Evolutionary conservation across 2,797 vertebrate genomes (phyloP), one percentile per base, ranked within the genome.

Genomic region (Pipistrellus kuhlii): DNA sequence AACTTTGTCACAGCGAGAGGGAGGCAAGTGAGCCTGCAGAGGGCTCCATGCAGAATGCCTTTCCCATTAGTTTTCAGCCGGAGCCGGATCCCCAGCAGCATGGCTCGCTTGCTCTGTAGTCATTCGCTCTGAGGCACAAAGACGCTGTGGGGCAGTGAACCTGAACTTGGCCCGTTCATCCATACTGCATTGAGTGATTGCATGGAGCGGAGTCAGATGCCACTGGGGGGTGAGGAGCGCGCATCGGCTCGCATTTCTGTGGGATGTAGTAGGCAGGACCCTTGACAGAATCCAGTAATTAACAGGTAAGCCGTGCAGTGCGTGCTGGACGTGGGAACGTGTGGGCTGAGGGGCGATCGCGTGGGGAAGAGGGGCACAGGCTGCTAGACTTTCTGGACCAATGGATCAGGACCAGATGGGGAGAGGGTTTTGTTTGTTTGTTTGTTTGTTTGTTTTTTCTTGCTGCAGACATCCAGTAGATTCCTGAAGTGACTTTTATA

Each of bases 131-230:
- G 88, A 91, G 89, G 92, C 88, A 89, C 91, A 90, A 94, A 96
- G 95, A 97, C 95, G 18, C 93, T 0, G 2, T 84, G 88, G 51
- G 92, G 96, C 77, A 17, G 55, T 96, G 94, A 97, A 97, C 86
- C 84, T 51, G 27, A 97, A 97, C 94, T 88, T 98, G 95, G 84
- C 96, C 27, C 75, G 97, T 98, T 98, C 97, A 81, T 97, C 93
- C 90, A 89, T 94, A 91, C 92, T 94, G 90, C 48, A 23, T 78
- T 91, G 91, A 97, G 91, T 51, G 94, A 85, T 95, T 97, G 92
- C 5, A 9, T 95, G 92, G 92, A 96, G 64, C 91, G 97, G 93
- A 96, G 97, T 97, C 97, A 92, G 75, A 95, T 97, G 95, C 97
- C 93, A 94, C 90, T 97, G 96, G 38, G 35, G 91, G 88, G 71